These are phyloP conservation scores for Erannis defoliaria DNA, from an alignment of 2,888 invertebrate genomes.

Conservation along the genomic window DNA sequence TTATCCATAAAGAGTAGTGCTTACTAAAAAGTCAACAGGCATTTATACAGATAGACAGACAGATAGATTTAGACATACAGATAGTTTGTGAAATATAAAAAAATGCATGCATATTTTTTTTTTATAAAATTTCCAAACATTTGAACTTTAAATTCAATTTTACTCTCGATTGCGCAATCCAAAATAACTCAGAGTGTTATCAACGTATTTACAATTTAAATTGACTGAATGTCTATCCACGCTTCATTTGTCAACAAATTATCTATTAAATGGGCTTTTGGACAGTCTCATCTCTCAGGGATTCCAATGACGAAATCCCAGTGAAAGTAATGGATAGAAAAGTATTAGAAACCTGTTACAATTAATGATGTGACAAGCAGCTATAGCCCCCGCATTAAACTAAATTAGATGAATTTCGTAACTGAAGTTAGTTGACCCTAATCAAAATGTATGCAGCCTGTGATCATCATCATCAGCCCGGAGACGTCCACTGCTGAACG, in stretches of 20 bases:
- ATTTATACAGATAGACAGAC: too few species aligned
- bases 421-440: conserved; percentile 46
- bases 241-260: conserved; percentile 29
- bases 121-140: conserved; percentile 3
- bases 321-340: conserved; percentile 57
- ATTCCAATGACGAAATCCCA: conserved; percentile 51
- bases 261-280: conserved; percentile 38
- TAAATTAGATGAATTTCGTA: conserved; percentile 40
- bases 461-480: too few species aligned
- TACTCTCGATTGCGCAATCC: conserved; percentile 22
- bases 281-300: conserved; percentile 29
- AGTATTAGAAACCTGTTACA: conserved; percentile 50
- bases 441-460: conserved; percentile 9
- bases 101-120: neutral
- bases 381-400: conserved; percentile 35
- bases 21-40: too few species aligned
- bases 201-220: conserved; percentile 38
- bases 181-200: conserved; percentile 32
- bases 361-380: conserved; percentile 35
- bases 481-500: too few species aligned
- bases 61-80: too few species aligned
- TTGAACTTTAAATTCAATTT: conserved; percentile 10
- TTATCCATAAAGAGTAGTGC: too few species aligned
- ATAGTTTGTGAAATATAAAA: too few species aligned
- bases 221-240: conserved; percentile 28